Evolutionary conservation across 2,888 invertebrate species (phyloP), one percentile per base, ranked within the genome.

Genomic region (Argyresthia albistria): DNA sequence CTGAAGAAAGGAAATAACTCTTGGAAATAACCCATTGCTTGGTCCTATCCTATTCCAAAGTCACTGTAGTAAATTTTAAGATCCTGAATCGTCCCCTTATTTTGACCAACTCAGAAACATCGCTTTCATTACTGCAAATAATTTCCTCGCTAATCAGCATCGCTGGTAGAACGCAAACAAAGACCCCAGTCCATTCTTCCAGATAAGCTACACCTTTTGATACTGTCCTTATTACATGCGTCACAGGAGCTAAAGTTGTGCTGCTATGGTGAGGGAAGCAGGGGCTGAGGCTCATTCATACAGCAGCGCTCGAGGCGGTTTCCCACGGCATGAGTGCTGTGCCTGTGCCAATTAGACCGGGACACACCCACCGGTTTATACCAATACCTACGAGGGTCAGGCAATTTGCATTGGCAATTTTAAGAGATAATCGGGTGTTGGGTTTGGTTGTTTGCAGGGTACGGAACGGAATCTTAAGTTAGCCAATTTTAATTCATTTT

Each of bases 281-380:
- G n/a, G n/a, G 14, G 43, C 43, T 46, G 35, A 46, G 37, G 25
- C 8, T 48, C 48, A 48, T 48, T 48, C 48, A 50, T 42, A 45
- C 43, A 36, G 51, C 45, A 51, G 16, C 11, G 53, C 53, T 49
- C 43, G 35, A 10, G 53, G 53, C 53, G 15, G 43, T 42, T 49
- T 53, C 53, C 43, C 53, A 53, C 53, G 49, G 43, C 35, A 6
- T 7, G 15, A n/a, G 37, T 16, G 43, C 42, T 25, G 25, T 25
- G 46, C 15, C 51, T 10, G 43, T 35, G 51, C 48, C 53, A 53
- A 48, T 53, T 53, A 53, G 35, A 36, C 36, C 14, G 42, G 45
- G 35, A 25, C 51, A 45, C 37, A 37, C 54, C 50, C 51, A 12
- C 35, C 46, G 46, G 16, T 39, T 43, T 15, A 16, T 6, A 6